phyloP scores from a whole-genome alignment of 2,797 vertebrate genomes.

The Microtus obscurus region DNA sequence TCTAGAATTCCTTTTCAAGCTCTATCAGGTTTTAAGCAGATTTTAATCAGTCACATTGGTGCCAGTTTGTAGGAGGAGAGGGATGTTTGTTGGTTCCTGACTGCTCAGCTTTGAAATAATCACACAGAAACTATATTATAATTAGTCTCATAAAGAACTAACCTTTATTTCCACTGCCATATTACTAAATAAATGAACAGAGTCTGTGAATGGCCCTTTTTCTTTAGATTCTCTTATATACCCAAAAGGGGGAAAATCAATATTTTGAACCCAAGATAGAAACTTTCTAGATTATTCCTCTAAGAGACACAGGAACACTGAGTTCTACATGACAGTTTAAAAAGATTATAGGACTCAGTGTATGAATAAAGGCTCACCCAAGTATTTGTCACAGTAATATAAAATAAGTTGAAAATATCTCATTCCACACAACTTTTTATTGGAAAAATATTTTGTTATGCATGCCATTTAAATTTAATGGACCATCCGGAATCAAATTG shows the following conservation, averaged over 20 bases:
- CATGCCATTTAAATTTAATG: background rate
- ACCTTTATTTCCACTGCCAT: background rate
- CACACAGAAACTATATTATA: background rate
- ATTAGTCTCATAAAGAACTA: slow-evolving; percentile 14
- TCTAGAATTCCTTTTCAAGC: no score
- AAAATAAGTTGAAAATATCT: slow-evolving; percentile 22
- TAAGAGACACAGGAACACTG: background rate
- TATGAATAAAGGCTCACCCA: background rate
- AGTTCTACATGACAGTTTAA: background rate
- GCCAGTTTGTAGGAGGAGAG: no score
- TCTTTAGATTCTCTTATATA: background rate
- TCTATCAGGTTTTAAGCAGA: no score
- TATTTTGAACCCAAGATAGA: background rate
- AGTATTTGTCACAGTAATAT: background rate
- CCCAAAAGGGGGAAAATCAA: background rate
- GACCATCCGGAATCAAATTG: background rate
- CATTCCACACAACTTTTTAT: background rate
- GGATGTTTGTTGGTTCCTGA: no score
- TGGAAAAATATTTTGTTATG: slow-evolving; percentile 25
- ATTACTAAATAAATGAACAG: background rate
- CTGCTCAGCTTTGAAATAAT: no score
- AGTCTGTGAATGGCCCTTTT: background rate
- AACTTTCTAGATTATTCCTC: background rate
- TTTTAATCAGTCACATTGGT: no score
- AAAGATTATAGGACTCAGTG: background rate